A percentile compares a stretch with the other conserved stretches of the same genome.
phyloP scores from a whole-genome alignment of 2,797 vertebrate species.

The Lophotriccus pileatus region DNA sequence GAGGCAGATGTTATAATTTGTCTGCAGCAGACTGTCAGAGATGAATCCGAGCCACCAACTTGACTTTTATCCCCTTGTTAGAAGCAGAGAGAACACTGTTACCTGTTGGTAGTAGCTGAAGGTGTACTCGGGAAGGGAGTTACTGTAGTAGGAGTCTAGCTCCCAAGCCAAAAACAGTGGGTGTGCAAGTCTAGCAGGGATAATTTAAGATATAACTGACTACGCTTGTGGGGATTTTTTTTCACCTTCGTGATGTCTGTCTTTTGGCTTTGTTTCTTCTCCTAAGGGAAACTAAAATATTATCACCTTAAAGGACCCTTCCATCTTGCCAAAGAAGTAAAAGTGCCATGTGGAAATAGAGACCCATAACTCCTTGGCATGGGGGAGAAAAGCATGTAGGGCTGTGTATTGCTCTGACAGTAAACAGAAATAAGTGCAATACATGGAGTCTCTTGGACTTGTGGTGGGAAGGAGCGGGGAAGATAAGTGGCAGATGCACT shows the following conservation, averaged over 20 bases:
- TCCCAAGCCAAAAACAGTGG: not conserved
- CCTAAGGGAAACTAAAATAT: not conserved
- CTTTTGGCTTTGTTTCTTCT: not conserved
- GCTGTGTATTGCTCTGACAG: not conserved
- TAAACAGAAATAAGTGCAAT: not conserved
- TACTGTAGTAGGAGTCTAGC: not conserved
- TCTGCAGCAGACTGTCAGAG: not conserved
- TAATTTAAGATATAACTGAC: not conserved
- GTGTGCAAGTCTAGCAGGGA: not conserved
- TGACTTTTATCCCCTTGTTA: not conserved
- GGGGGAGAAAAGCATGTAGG: not conserved
- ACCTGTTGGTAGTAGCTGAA: not conserved
- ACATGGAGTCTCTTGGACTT: not conserved
- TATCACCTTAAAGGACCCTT: not conserved
- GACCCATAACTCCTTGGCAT: not conserved
- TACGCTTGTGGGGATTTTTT: not conserved
- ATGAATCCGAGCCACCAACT: not conserved
- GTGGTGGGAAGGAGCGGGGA: not conserved
- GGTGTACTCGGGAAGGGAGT: not conserved
- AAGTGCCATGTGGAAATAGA: not conserved
- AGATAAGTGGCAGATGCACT: not conserved
- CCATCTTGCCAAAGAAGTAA: not conserved
- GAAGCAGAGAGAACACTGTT: not conserved
- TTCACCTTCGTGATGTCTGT: not conserved
- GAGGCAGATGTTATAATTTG: not conserved